phyloP scores from a whole-genome alignment of 2,888 invertebrate species.

The Plutella xylostella region DNA sequence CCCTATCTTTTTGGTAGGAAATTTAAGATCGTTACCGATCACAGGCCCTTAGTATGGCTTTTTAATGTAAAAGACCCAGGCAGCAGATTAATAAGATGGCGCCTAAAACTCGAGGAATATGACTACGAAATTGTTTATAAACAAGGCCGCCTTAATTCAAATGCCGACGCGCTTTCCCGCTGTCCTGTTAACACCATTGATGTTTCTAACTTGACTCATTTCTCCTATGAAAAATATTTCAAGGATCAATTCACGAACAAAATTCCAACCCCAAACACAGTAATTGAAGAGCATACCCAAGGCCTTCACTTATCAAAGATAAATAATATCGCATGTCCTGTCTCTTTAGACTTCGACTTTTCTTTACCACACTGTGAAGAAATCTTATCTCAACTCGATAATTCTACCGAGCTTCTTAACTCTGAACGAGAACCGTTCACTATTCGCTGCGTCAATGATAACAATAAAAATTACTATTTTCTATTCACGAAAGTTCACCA shows the following conservation, averaged over 20 bases:
- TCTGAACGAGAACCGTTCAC: background rate
- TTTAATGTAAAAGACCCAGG: too few species aligned
- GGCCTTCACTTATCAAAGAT: too few species aligned
- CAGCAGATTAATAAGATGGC: background rate
- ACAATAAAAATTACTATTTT: background rate
- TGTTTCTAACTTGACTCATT: background rate
- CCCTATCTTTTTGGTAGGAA: too few species aligned
- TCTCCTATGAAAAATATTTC: background rate
- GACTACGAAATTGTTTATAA: background rate
- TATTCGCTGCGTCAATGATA: background rate
- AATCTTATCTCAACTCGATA: background rate
- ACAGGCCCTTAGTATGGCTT: too few species aligned
- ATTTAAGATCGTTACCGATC: too few species aligned
- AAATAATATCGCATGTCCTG: background rate
- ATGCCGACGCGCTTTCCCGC: background rate
- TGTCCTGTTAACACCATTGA: constrained; percentile 3
- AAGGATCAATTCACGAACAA: background rate
- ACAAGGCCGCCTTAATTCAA: background rate
- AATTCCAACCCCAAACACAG: too few species aligned
- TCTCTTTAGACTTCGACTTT: background rate
- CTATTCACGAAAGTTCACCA: background rate
- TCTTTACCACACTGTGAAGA: background rate
- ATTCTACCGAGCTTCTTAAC: background rate
- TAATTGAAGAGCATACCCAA: too few species aligned
- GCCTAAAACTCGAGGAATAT: background rate